These are phyloP conservation scores for Misgurnus mizolepis DNA, from an alignment of 2,113 vertebrate genomes.

Conservation along the genomic window DNA sequence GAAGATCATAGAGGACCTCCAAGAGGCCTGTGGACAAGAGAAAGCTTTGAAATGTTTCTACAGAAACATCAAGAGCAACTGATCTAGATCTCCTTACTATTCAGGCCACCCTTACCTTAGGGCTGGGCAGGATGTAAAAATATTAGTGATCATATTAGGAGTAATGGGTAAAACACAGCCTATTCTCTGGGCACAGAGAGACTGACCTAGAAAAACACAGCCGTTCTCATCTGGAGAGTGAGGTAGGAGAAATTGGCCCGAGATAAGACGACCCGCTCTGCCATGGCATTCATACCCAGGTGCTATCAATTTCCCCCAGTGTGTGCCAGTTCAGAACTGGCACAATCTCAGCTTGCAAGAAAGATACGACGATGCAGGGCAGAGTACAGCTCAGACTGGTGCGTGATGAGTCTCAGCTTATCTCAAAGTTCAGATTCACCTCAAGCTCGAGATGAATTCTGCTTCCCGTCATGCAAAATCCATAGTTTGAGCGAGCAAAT, in stretches of 20 bases:
- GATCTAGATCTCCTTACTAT: conserved; percentile 53
- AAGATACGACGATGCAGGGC: conserved; percentile 40
- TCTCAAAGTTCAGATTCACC: conserved; percentile 15
- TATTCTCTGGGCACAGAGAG: conserved; percentile 55
- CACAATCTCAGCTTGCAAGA: conserved; percentile 42
- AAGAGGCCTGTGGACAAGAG: neutral
- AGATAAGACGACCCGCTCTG: conserved; percentile 45
- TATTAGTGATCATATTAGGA: conserved; percentile 60
- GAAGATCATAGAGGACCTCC: neutral
- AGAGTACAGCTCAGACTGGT: conserved; percentile 21
- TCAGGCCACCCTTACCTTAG: conserved; percentile 47
- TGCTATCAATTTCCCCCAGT: conserved; percentile 55
- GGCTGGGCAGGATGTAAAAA: conserved; percentile 56
- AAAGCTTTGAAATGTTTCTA: conserved; percentile 20
- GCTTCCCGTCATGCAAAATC: conserved; percentile 44
- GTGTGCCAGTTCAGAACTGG: conserved; percentile 51
- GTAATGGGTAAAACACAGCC: conserved; percentile 53
- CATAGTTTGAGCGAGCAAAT: conserved; percentile 36
- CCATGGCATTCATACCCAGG: conserved; percentile 53
- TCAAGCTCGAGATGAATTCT: conserved; percentile 5
- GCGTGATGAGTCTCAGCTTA: conserved; percentile 4
- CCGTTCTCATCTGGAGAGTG: conserved; percentile 51
- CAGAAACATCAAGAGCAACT: conserved; percentile 14
- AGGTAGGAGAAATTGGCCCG: conserved; percentile 46
- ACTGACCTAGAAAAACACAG: conserved; percentile 61